A percentile compares a stretch with the other conserved stretches of the same genome.
These are phyloP conservation scores for Aphaenogaster floridana DNA, from an alignment of 1,140 invertebrate species.

Conservation along the genomic window DNA sequence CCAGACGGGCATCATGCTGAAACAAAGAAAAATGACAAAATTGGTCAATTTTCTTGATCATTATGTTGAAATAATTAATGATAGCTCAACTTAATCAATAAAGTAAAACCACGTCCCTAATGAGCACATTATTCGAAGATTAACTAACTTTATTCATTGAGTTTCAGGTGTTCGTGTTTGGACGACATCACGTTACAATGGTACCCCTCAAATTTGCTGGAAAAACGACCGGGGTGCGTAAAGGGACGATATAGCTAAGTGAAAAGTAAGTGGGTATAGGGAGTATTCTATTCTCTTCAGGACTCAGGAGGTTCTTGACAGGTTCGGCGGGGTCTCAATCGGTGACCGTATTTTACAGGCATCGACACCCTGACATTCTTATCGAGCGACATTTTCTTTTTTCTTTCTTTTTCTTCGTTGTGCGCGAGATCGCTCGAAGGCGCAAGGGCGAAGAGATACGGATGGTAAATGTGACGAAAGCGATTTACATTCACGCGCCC, in stretches of 20 bases:
- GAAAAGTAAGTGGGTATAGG: constrained; percentile 21
- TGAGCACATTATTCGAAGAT: not conserved
- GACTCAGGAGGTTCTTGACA: not conserved
- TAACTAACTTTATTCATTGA: not conserved
- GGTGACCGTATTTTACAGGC: constrained; percentile 48
- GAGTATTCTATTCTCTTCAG: not conserved
- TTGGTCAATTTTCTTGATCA: not conserved
- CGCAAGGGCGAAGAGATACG: not conserved
- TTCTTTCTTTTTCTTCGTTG: not conserved
- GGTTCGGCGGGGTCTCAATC: constrained; percentile 22
- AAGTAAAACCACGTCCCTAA: not conserved
- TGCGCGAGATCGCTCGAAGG: not conserved
- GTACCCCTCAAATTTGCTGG: not conserved
- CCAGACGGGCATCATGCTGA: constrained; percentile 11
- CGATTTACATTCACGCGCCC: constrained; percentile 43
- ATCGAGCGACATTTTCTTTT: not conserved
- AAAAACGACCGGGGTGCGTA: not conserved
- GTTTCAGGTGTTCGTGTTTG: not conserved
- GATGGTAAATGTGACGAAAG: constrained; percentile 42
- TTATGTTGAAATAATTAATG: not conserved
- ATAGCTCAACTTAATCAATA: constrained; percentile 9
- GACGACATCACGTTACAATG: not conserved
- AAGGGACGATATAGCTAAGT: not conserved
- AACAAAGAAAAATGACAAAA: constrained; percentile 34
- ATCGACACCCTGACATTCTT: not conserved